A percentile compares a stretch with the other conserved stretches of the same genome.
These are phyloP conservation scores for Paramormyrops hopkinsi DNA, from an alignment of 2,797 vertebrate species.

Conservation along the genomic window DNA sequence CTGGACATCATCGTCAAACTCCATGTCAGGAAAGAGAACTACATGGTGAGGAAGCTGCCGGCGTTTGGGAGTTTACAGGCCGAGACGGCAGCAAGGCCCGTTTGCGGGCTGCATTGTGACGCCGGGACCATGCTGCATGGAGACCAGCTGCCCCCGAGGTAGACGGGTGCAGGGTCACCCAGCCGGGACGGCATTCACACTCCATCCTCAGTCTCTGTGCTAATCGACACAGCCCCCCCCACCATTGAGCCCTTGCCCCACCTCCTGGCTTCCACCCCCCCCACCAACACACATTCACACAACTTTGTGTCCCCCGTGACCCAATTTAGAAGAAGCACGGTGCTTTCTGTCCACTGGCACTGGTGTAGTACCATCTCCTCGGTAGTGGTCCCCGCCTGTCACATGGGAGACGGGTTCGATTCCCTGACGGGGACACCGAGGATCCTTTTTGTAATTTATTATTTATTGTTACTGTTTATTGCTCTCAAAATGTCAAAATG, in stretches of 20 bases:
- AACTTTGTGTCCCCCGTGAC: background rate
- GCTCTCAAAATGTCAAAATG: background rate
- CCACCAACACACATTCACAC: background rate
- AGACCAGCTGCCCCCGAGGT: background rate
- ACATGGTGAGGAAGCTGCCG: constrained; percentile 67
- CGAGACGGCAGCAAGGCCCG: background rate
- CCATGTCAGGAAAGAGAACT: constrained; percentile 70
- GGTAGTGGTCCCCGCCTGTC: background rate
- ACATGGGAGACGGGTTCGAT: background rate
- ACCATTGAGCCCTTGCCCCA: background rate
- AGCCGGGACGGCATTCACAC: constrained; percentile 12
- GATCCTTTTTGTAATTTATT: background rate
- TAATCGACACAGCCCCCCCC: background rate
- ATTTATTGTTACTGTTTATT: background rate
- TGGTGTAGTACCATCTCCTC: background rate
- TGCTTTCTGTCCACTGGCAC: background rate
- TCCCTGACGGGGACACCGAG: background rate
- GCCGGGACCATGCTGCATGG: background rate
- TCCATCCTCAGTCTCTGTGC: background rate
- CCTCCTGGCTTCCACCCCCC: background rate
- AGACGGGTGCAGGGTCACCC: background rate
- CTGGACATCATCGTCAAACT: constrained; percentile 77
- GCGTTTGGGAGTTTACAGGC: background rate
- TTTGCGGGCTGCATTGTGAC: background rate
- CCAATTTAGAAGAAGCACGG: background rate